Evolutionary conservation across 1,140 invertebrate species (phyloP).

Genomic region (Rhopalosiphum maidis): DNA sequence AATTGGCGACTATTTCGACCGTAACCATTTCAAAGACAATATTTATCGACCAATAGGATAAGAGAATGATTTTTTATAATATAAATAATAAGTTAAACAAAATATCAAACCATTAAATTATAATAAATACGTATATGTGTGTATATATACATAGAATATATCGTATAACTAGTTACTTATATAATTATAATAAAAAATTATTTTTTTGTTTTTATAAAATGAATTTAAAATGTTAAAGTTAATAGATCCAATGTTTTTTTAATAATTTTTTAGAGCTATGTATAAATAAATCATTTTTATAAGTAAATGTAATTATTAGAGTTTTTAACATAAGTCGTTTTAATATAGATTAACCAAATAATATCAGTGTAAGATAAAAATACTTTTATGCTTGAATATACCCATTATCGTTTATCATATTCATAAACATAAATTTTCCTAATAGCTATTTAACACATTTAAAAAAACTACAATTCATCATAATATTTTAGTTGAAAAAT

Average conservation of each 20-base stretch:
- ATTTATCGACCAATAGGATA: background rate
- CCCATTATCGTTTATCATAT: background rate
- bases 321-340: background rate
- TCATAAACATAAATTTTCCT: background rate
- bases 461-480: background rate
- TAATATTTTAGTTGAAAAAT: background rate
- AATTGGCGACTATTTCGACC: conserved; percentile 34
- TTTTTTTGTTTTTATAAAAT: background rate
- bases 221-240: background rate
- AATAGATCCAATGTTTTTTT: background rate
- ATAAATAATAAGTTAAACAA: too few species aligned
- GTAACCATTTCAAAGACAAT: background rate
- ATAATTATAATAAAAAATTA: background rate
- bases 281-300: background rate
- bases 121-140: background rate
- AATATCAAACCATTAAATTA: background rate
- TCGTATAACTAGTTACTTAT: background rate
- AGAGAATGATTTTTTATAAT: background rate
- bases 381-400: background rate
- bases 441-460: background rate
- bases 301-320: background rate
- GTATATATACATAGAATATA: background rate
- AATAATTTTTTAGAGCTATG: background rate
- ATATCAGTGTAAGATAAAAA: background rate
- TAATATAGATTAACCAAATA: background rate